Base-by-base conservation (phyloP, 2,797 vertebrate species). In the Rhadinocentrus ornatus region DNA sequence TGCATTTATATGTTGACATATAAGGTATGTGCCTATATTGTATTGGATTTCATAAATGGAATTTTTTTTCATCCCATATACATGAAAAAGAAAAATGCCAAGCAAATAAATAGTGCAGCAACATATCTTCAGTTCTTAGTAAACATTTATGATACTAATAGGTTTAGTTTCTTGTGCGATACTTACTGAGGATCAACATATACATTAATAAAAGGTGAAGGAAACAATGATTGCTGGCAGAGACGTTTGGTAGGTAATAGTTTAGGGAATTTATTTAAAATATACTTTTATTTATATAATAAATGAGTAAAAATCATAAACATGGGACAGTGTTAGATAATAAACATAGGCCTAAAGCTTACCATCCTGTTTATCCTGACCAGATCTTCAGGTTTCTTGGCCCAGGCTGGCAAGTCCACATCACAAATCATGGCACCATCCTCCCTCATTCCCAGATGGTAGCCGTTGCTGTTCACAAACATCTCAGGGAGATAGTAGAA, bases 401-500 rank as follows among this genome's bases (percentile, higher is more conserved):
- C 96, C 98, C 97, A 99, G 0, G 95, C 93, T 0, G 98, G 97
- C 70, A 99, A 93, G 74, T 97, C 97, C 57, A 99, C 96, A 0
- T 99, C 96, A 88, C 96, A 95, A 52, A 99, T 96, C 69, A 93
- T 92, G 20, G 81, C 86, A 60, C 96, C 91, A 71, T 98, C 97
- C 73, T 98, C 97, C 81, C 96, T 92, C 89, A 96, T 89, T 15
- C 97, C 97, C 65, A 99, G 92, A 79, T 95, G 95, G 87, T 97
- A 99, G 34, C 94, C 95, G 26, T 97, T 99, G 79, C 94, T 98
- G 95, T 99, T 99, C 88, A 98, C 96, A 88, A 99, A 97, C 98
- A 99, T 99, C 93, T 99, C 98, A 0, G 98, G 98, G 59, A 99
- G 94, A 90, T 99, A 99, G 92, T 96, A 99, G 94, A 99, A 99